phyloP scores from a whole-genome alignment of 1,140 invertebrate species.

The Eulimnadia texana region DNA sequence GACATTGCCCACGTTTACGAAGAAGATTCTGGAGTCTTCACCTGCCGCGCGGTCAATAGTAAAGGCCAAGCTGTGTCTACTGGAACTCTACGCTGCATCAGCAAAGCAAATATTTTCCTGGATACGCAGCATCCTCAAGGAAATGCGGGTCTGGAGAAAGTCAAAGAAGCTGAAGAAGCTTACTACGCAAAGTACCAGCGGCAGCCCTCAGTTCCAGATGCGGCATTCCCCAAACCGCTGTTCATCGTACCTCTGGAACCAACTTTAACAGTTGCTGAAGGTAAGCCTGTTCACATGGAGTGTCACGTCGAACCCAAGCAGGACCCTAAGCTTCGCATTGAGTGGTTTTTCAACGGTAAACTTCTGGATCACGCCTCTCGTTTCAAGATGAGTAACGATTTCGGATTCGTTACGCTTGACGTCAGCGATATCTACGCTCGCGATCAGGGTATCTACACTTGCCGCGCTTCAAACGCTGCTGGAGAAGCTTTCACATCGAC shows the following conservation, averaged over 20 bases:
- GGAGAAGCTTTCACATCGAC: slow-evolving; percentile 86
- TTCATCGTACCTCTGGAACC: slow-evolving; percentile 68
- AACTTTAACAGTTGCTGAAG: slow-evolving; percentile 74
- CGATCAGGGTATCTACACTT: slow-evolving; percentile 89
- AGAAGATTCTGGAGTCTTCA: slow-evolving; percentile 81
- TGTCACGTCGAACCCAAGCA: slow-evolving; percentile 88
- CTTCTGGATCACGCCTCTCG: slow-evolving; percentile 63
- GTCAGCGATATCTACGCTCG: slow-evolving; percentile 75
- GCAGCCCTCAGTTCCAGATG: slow-evolving; percentile 47
- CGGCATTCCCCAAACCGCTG: slow-evolving; percentile 66
- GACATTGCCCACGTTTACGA: slow-evolving; percentile 66
- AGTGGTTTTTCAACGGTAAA: slow-evolving; percentile 90
- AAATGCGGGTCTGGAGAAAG: slow-evolving; percentile 63
- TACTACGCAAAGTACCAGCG: slow-evolving; percentile 49
- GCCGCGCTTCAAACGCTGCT: slow-evolving; percentile 66
- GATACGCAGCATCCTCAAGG: slow-evolving; percentile 82
- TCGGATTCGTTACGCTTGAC: slow-evolving; percentile 82
- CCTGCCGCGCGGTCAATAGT: slow-evolving; percentile 78
- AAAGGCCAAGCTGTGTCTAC: slow-evolving; percentile 69
- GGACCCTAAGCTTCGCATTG: slow-evolving; percentile 86
- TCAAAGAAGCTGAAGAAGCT: slow-evolving; percentile 67
- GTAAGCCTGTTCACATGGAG: slow-evolving; percentile 78
- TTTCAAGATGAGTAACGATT: slow-evolving; percentile 77
- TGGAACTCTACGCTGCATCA: slow-evolving; percentile 64
- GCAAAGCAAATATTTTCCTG: slow-evolving; percentile 58